Evolutionary conservation across 2,888 invertebrate genomes (phyloP).

Genomic region (Amphipyra berbera): DNA sequence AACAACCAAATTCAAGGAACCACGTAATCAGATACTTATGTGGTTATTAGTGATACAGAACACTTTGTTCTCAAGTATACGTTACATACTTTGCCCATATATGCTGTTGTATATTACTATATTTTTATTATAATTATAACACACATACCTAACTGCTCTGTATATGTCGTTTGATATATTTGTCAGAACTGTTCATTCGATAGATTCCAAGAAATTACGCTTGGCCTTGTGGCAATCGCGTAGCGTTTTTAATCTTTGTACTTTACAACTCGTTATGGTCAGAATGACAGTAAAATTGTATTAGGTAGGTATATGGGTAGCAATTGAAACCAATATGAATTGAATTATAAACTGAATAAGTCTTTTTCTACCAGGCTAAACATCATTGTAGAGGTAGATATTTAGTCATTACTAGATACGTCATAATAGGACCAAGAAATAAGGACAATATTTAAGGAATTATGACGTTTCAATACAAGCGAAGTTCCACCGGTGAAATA

Average conservation of each 20-base stretch:
- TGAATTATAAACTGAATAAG: neutral
- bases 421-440: too few relatives aligned
- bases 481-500: too few relatives aligned
- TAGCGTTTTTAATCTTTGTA: conserved; percentile 36
- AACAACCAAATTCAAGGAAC: conserved; percentile 62
- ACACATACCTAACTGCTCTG: neutral
- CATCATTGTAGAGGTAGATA: too few relatives aligned
- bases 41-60: conserved; percentile 60
- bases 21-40: conserved; percentile 58
- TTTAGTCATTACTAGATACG: too few relatives aligned
- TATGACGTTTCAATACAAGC: too few relatives aligned
- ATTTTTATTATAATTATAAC: too few relatives aligned
- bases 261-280: conserved; percentile 15
- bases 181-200: conserved; percentile 23
- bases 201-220: conserved; percentile 61
- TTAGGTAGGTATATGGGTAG: neutral
- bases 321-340: neutral
- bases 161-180: neutral
- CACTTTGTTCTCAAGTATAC: conserved; percentile 57
- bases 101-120: neutral
- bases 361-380: neutral
- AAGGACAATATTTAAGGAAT: too few relatives aligned
- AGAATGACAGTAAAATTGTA: conserved; percentile 13
- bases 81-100: conserved; percentile 41
- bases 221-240: conserved; percentile 54